Percentiles rank a stretch among this genome's conserved stretches.
Evolutionary conservation across 64 coral and sea anemone genomes (phyloP).

Genomic region (Astreopora myriophthalma): DNA sequence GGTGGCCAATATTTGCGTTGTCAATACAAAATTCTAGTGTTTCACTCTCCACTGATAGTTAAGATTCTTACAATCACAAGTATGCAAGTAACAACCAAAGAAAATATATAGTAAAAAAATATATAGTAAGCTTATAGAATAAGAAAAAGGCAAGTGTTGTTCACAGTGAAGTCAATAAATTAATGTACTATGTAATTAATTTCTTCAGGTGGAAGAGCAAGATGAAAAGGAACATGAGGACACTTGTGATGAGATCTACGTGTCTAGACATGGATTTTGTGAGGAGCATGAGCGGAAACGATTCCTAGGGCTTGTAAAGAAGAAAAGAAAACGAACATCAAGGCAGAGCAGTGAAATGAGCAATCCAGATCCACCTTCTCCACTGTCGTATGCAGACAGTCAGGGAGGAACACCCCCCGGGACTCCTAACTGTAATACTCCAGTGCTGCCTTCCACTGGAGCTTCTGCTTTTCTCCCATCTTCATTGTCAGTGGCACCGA

Average conservation of each 20-base stretch:
- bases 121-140: too few relatives aligned
- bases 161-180: too few relatives aligned
- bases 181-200: too few relatives aligned
- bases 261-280: conserved; percentile 83
- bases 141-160: too few relatives aligned
- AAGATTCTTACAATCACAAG: too few relatives aligned
- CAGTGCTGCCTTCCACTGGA: neutral
- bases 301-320: conserved; percentile 90
- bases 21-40: too few relatives aligned
- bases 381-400: conserved; percentile 41
- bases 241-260: conserved; percentile 70
- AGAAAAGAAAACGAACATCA: conserved; percentile 87
- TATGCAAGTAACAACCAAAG: too few relatives aligned
- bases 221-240: conserved; percentile 63
- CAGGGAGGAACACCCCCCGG: conserved; percentile 66
- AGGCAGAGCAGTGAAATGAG: conserved; percentile 90
- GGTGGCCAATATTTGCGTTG: too few relatives aligned
- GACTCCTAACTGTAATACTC: conserved; percentile 52
- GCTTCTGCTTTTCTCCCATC: neutral
- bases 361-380: conserved; percentile 61
- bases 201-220: conserved; percentile 31
- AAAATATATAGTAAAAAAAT: too few relatives aligned
- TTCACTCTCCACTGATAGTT: too few relatives aligned
- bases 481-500: neutral
- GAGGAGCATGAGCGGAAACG: conserved; percentile 97